These are phyloP conservation scores for Tiliqua scincoides DNA, from an alignment of 2,113 vertebrate species.

Conservation along the genomic window DNA sequence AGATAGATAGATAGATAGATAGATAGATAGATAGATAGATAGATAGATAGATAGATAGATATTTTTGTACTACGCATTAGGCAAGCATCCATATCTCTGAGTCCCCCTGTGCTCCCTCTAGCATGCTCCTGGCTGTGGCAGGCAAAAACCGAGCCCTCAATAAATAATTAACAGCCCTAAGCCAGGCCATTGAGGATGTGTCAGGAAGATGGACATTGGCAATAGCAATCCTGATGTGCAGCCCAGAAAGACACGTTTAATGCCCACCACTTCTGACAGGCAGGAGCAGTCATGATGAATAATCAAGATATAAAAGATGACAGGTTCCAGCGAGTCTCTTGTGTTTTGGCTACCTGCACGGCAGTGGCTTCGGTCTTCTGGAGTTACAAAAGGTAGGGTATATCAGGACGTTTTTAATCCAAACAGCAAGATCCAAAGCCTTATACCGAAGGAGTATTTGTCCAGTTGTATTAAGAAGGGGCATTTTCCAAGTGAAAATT, in stretches of 20 bases:
- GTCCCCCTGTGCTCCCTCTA: constrained; percentile 64
- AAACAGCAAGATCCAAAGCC: background rate
- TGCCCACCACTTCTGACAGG: constrained; percentile 56
- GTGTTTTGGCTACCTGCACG: constrained; percentile 37
- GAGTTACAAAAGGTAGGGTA: constrained; percentile 34
- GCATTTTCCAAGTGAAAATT: background rate
- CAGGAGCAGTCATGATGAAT: constrained; percentile 24
- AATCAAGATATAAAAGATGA: constrained; percentile 59
- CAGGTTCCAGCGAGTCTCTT: constrained; percentile 44
- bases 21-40: no score
- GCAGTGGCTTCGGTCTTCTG: constrained; percentile 37
- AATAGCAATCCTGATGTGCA: constrained; percentile 57
- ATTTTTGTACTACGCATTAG: constrained; percentile 31
- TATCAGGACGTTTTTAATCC: constrained; percentile 15
- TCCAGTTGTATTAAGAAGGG: background rate
- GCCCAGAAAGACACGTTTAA: constrained; percentile 44
- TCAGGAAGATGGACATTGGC: constrained; percentile 54
- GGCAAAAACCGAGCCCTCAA: constrained; percentile 66
- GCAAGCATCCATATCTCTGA: constrained; percentile 46
- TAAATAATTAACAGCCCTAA: constrained; percentile 69
- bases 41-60: no score
- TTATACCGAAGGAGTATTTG: background rate
- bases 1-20: no score
- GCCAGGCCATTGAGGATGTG: constrained; percentile 55
- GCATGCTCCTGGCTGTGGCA: constrained; percentile 69